These are phyloP conservation scores for Gymnothorax reevesii DNA, from an alignment of 2,797 vertebrate genomes.

Conservation along the genomic window DNA sequence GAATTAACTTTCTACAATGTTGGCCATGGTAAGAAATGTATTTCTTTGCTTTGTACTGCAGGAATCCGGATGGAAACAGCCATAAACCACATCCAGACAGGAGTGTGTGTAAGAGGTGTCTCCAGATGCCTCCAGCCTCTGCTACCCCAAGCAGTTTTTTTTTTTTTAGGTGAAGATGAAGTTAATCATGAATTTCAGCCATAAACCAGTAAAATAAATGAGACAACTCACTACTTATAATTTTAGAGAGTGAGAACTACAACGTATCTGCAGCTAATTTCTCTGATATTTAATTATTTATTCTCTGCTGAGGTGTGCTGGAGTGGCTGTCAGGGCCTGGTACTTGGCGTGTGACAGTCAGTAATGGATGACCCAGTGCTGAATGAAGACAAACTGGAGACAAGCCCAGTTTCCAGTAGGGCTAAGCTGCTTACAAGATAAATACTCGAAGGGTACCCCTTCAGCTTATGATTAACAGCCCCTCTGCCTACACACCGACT, in stretches of 20 bases:
- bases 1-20: constrained; percentile 12
- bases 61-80: neutral
- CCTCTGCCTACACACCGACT: constrained; percentile 34
- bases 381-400: constrained; percentile 70
- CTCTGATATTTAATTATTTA: constrained; percentile 7
- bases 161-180: neutral
- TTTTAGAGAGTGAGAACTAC: neutral
- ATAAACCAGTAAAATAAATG: neutral
- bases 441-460: constrained; percentile 60
- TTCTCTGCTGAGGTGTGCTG: constrained; percentile 39
- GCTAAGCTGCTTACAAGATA: constrained; percentile 66
- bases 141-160: neutral
- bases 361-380: constrained; percentile 66
- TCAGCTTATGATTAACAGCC: constrained; percentile 65
- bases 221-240: neutral
- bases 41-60: neutral
- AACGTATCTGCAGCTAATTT: neutral
- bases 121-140: neutral
- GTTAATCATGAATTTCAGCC: neutral
- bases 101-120: neutral
- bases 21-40: neutral
- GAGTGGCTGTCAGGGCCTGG: constrained; percentile 42
- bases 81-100: neutral
- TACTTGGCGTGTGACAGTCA: constrained; percentile 57
- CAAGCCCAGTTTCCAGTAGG: constrained; percentile 59